A percentile compares a stretch with the other conserved stretches of the same genome.
phyloP scores from a whole-genome alignment of 2,113 vertebrate genomes.

The Sceloporus tristichus region DNA sequence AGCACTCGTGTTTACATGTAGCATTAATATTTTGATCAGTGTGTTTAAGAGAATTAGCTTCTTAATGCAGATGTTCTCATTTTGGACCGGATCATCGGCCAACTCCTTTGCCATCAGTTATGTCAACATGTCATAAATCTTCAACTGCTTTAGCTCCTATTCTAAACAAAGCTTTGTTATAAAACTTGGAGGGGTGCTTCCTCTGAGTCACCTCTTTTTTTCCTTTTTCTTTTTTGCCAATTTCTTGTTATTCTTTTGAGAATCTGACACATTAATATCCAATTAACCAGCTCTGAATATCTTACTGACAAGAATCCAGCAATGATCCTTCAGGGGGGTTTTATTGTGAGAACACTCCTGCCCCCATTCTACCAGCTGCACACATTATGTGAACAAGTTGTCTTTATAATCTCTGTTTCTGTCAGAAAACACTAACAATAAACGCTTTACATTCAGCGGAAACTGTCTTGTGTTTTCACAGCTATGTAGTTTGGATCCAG shows the following conservation, averaged over 20 bases:
- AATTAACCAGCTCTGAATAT: conserved; percentile 74
- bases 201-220: conserved; percentile 61
- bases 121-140: conserved; percentile 87
- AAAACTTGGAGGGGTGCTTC: conserved; percentile 71
- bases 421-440: conserved; percentile 48
- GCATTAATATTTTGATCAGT: conserved; percentile 92
- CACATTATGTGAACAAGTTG: conserved; percentile 68
- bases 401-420: conserved; percentile 60
- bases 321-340: conserved; percentile 55
- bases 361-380: conserved; percentile 58
- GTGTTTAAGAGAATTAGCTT: conserved; percentile 88
- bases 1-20: conserved; percentile 84
- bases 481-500: conserved; percentile 23
- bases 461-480: conserved; percentile 46
- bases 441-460: conserved; percentile 50
- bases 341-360: conserved; percentile 54
- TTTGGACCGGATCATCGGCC: conserved; percentile 77
- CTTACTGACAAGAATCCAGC: conserved; percentile 72
- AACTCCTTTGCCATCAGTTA: conserved; percentile 79
- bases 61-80: conserved; percentile 88
- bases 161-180: conserved; percentile 81
- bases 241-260: conserved; percentile 76
- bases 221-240: conserved; percentile 74
- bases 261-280: conserved; percentile 79
- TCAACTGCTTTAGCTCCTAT: conserved; percentile 73